Evolutionary conservation across 2,797 vertebrate species (phyloP).

Genomic region (Acanthopagrus latus): DNA sequence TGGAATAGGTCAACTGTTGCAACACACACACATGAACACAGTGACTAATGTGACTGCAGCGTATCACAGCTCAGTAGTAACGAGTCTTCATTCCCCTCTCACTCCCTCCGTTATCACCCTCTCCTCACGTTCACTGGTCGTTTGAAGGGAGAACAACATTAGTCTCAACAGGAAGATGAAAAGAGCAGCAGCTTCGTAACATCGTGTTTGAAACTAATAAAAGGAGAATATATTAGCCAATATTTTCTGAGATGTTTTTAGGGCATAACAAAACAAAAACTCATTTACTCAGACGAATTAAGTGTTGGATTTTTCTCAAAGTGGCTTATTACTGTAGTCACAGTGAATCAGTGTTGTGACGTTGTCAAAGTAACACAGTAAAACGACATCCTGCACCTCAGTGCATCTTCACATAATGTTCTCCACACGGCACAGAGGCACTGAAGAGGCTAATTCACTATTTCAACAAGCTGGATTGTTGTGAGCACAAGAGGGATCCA

Average conservation of each 20-base stretch:
- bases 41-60: slow-evolving; percentile 6
- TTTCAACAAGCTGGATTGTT: too few species aligned
- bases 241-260: not conserved
- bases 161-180: slow-evolving; percentile 1
- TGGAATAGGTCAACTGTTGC: slow-evolving; percentile 26
- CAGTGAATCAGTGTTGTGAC: not conserved
- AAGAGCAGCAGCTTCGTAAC: not conserved
- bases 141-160: slow-evolving; percentile 20
- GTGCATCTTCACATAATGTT: not conserved
- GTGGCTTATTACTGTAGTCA: not conserved
- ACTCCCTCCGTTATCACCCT: not conserved
- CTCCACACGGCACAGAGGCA: not conserved
- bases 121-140: slow-evolving; percentile 20
- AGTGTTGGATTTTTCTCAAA: not conserved
- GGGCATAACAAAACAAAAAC: not conserved
- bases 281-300: too few species aligned
- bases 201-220: not conserved
- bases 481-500: too few species aligned
- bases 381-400: not conserved
- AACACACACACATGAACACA: not conserved
- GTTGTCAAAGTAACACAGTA: not conserved
- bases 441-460: too few species aligned
- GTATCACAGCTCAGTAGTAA: slow-evolving; percentile 20
- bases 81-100: not conserved
- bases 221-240: not conserved